Base-by-base conservation (phyloP, 1,140 invertebrate species). In the Branchinecta lindahli region DNA sequence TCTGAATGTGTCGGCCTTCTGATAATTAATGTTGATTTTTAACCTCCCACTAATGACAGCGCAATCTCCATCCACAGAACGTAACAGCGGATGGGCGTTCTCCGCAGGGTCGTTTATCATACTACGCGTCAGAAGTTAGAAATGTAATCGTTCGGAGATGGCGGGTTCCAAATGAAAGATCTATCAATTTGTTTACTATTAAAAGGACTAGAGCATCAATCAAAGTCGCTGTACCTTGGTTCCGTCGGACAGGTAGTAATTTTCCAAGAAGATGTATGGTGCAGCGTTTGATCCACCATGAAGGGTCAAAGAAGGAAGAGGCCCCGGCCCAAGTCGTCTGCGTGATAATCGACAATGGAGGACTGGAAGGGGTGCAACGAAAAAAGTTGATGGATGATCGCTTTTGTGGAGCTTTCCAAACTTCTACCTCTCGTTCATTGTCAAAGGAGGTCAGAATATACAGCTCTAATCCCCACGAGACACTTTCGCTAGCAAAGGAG, bases 131-230 rank as follows among this genome's bases (percentile, higher is more conserved):
- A 61, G 52, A 61, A 61, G 52, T 61, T 61, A 61, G 52, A 61
- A 61, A 61, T 61, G 52, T 61, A 61, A 61, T 61, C 52, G 52
- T 61, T 61, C 52, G 12, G 52, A 61, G 18, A 61, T 61, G 52
- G 52, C 52, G 52, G 52, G 52, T 61, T 20, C 52, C 18, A 20
- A 61, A 61, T 61, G 52, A 61, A 61, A 61, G 52, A 61, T 61
- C 52, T 61, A 61, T 61, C 52, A 61, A 61, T 61, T 61, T 61
- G 52, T 61, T 61, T 61, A 61, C 52, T 61, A 61, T 61, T 61
- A 61, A 15, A 61, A 61, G 12, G 52, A 15, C 52, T 6, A 20
- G 12, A 20, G 2, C 18, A 61, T 61, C 52, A 61, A 61, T 61
- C 52, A 61, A 15, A 61, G 12, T 61, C 52, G 18, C 12, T 61